Conservation (phyloP, 2,113 vertebrate genomes). For the Panthera tigris region DNA sequence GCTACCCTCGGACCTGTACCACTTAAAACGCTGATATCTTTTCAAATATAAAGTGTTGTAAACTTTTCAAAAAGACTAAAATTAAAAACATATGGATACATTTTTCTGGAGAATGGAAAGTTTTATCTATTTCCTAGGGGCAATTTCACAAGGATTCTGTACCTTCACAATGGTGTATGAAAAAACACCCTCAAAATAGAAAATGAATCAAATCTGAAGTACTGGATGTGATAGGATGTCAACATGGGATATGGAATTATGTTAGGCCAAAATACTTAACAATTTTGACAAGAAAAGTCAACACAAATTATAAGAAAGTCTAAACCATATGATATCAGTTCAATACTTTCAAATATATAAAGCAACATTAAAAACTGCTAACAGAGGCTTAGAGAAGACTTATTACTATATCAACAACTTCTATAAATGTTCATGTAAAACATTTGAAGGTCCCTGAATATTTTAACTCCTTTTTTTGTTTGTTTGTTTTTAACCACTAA, state of each 20-base stretch:
- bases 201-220: not conserved
- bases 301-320: not conserved
- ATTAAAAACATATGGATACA: not conserved
- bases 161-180: too few relatives aligned
- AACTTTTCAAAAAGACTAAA: conserved; percentile 4
- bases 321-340: not conserved
- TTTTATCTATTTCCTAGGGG: not conserved
- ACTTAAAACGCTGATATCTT: not conserved
- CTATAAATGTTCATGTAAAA: not conserved
- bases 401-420: not conserved
- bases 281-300: not conserved
- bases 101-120: not conserved
- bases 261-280: not conserved
- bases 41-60: not conserved
- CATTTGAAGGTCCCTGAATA: not conserved
- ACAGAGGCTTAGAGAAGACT: not conserved
- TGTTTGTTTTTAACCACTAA: not conserved
- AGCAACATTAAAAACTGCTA: not conserved
- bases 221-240: not conserved
- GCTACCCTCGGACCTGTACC: not conserved
- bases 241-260: not conserved
- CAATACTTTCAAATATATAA: not conserved
- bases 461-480: not conserved
- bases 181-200: not conserved
- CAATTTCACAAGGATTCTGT: not conserved